Evolutionary conservation across 1,140 invertebrate genomes (phyloP).

Genomic region (Drosophila arawakana): DNA sequence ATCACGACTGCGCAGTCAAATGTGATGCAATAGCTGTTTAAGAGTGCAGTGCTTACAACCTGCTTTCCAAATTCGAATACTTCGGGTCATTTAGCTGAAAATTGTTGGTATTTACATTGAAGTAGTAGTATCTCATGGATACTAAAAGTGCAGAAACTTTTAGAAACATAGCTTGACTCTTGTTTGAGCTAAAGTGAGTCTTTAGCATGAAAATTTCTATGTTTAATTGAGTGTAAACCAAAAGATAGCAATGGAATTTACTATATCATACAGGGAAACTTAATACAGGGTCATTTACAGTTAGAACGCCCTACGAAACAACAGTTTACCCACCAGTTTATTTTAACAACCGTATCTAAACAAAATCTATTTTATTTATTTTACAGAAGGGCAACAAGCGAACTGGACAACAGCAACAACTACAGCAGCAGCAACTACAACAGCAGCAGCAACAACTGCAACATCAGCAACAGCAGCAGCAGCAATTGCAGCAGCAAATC

Average conservation of each 20-base stretch:
- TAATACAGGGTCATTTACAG: neutral
- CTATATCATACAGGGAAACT: no score
- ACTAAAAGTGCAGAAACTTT: no score
- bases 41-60: conserved; percentile 5
- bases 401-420: conserved; percentile 59
- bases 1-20: conserved; percentile 3
- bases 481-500: conserved; percentile 70
- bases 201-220: no score
- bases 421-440: conserved; percentile 42
- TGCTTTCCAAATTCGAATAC: neutral
- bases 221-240: no score
- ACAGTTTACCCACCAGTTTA: no score
- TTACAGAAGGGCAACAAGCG: conserved; percentile 82
- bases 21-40: conserved; percentile 4
- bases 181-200: no score
- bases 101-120: no score
- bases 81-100: neutral
- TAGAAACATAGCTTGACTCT: no score
- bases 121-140: no score
- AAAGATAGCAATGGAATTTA: no score
- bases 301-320: no score
- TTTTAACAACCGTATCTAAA: neutral
- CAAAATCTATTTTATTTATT: neutral
- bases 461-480: conserved; percentile 60
- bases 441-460: conserved; percentile 48